A percentile compares a stretch with the other conserved stretches of the same genome.
These are phyloP conservation scores for Teinopalpus imperialis DNA, from an alignment of 2,888 invertebrate species.

Conservation along the genomic window DNA sequence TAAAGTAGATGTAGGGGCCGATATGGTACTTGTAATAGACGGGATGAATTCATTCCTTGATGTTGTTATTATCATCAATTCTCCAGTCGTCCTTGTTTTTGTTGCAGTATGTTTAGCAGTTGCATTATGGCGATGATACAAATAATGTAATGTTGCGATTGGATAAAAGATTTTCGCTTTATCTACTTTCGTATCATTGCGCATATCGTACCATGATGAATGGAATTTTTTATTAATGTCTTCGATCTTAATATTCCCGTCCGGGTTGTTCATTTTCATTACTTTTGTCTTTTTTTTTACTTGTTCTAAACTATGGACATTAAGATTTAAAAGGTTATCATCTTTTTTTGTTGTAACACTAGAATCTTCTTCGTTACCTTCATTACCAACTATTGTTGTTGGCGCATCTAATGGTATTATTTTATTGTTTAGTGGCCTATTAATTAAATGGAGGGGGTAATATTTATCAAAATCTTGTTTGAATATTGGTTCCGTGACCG, in stretches of 20 bases:
- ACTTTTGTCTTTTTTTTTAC: slow-evolving; percentile 20
- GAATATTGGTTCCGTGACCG: background rate
- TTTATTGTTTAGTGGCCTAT: slow-evolving; percentile 10
- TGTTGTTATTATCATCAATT: slow-evolving; percentile 1
- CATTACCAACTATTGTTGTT: slow-evolving; percentile 2
- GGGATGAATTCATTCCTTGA: background rate
- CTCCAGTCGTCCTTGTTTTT: background rate
- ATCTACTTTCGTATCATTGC: background rate
- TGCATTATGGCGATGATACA: slow-evolving; percentile 18
- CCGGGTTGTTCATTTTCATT: slow-evolving; percentile 8
- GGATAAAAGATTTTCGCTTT: slow-evolving; percentile 15
- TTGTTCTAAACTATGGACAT: slow-evolving; percentile 16
- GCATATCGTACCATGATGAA: slow-evolving; percentile 1
- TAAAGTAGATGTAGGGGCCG: background rate
- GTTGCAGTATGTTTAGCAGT: background rate
- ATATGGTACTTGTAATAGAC: background rate
- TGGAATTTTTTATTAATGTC: background rate
- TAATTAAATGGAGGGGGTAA: slow-evolving; percentile 16
- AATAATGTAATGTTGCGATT: slow-evolving; percentile 13
- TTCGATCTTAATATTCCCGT: background rate
- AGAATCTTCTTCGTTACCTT: background rate
- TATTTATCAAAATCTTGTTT: slow-evolving; percentile 8
- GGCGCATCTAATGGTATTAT: slow-evolving; percentile 3
- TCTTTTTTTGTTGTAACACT: slow-evolving; percentile 1
- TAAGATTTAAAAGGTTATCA: slow-evolving; percentile 17